These are phyloP conservation scores for Stenopsyche tienmushanensis DNA, from an alignment of 1,140 invertebrate species.

Conservation along the genomic window DNA sequence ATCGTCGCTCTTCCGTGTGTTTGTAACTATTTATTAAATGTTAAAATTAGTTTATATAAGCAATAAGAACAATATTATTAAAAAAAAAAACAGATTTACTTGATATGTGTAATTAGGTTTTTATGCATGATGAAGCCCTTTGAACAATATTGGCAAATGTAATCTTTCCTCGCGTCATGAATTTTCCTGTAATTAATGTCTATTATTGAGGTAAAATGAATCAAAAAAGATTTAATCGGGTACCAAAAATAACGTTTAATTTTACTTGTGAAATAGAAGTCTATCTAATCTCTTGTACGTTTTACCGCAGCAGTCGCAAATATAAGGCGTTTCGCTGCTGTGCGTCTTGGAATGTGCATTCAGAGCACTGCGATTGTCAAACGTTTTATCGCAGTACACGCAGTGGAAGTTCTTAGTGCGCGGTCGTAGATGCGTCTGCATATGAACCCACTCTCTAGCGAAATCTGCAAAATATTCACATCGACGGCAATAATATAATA, in stretches of 20 bases:
- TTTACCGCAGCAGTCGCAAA: conserved; percentile 35
- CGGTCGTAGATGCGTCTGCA: conserved; percentile 39
- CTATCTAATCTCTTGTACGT: conserved; percentile 25
- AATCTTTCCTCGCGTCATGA: conserved; percentile 31
- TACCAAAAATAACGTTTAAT: not conserved
- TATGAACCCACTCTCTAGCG: conserved; percentile 34
- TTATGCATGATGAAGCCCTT: conserved; percentile 29
- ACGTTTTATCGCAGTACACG: conserved; percentile 30
- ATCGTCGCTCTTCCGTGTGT: conserved; percentile 33
- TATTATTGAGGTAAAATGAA: not conserved
- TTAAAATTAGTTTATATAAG: not conserved
- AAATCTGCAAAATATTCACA: conserved; percentile 29
- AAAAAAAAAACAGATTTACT: conserved; percentile 24
- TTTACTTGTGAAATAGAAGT: conserved; percentile 26
- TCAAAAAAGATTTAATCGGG: too few species aligned
- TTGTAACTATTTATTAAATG: conserved; percentile 29
- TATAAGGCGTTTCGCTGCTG: conserved; percentile 23
- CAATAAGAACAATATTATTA: not conserved
- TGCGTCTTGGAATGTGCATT: conserved; percentile 21
- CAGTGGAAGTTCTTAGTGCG: conserved; percentile 28
- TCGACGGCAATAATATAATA: not conserved
- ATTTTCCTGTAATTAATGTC: conserved; percentile 30
- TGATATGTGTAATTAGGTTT: conserved; percentile 33
- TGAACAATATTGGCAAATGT: conserved; percentile 37
- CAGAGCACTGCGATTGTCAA: conserved; percentile 21